Conservation (phyloP, 2,888 invertebrate species). For the Cheilosia soror region DNA sequence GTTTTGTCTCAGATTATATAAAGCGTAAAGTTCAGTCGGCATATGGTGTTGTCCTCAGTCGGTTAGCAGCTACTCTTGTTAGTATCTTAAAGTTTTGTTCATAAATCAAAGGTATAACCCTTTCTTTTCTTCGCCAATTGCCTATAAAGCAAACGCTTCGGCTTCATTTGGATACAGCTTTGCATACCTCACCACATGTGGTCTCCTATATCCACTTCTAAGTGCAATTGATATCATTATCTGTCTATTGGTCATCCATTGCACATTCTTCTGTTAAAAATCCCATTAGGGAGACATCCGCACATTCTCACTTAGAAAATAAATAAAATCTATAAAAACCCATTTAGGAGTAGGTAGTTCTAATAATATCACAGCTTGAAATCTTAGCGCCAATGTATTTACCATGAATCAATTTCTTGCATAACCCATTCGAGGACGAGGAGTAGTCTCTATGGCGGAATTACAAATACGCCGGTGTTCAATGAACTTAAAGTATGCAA, state of each 20-base stretch:
- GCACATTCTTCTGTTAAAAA: slow-evolving; percentile 25
- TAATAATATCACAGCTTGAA: slow-evolving; percentile 62
- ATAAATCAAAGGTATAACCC: background rate
- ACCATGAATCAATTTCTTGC: slow-evolving; percentile 59
- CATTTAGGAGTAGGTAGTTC: slow-evolving; percentile 54
- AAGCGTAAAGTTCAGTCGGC: no score
- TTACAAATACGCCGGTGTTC: slow-evolving; percentile 27
- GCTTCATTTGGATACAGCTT: background rate
- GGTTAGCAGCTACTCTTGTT: no score
- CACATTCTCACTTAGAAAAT: background rate
- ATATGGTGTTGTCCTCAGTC: no score
- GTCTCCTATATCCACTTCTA: slow-evolving; percentile 18
- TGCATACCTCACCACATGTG: slow-evolving; percentile 17
- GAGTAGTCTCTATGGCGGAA: slow-evolving; percentile 37
- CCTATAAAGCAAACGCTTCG: background rate
- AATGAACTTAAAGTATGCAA: slow-evolving; percentile 66
- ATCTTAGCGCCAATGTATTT: slow-evolving; percentile 59
- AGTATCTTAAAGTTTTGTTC: no score
- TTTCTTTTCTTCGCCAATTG: background rate
- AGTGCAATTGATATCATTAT: slow-evolving; percentile 63
- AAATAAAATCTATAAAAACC: slow-evolving; percentile 27
- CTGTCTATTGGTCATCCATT: slow-evolving; percentile 38
- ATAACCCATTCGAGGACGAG: slow-evolving; percentile 32
- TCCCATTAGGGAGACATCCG: slow-evolving; percentile 31
- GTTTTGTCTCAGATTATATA: no score